Conservation (phyloP, 2,113 vertebrate species). For the Corapipo altera region DNA sequence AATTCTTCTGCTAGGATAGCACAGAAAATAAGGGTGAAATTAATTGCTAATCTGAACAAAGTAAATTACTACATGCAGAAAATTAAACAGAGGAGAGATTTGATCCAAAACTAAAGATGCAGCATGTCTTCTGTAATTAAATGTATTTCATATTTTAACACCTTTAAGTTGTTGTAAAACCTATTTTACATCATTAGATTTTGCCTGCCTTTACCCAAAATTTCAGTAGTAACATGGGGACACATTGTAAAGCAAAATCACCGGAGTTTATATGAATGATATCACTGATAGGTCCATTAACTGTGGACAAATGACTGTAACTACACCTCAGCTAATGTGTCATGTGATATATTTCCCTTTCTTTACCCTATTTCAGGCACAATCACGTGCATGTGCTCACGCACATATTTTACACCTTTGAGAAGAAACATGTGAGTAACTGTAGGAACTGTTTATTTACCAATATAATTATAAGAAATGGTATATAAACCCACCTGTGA, state of each 20-base stretch:
- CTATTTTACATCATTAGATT: not conserved
- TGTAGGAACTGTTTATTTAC: not conserved
- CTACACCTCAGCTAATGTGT: not conserved
- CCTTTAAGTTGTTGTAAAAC: not conserved
- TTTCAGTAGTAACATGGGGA: not conserved
- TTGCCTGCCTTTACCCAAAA: not conserved
- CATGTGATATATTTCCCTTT: not conserved
- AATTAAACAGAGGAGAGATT: not conserved
- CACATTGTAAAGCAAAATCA: not conserved
- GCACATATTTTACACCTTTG: not conserved
- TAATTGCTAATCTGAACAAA: not conserved
- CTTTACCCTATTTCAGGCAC: not conserved
- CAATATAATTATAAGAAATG: not conserved
- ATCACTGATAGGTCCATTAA: not conserved
- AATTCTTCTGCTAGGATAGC: not conserved
- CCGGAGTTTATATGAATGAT: not conserved
- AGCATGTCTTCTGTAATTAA: not conserved
- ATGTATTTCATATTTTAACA: not conserved
- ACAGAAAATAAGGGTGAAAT: not conserved
- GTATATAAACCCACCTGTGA: not conserved
- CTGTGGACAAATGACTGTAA: not conserved
- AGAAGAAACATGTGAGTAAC: accelerated
- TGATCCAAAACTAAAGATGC: not conserved
- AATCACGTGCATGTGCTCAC: accelerated
- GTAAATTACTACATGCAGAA: not conserved